Conservation (phyloP, 2,797 vertebrate species). For the Sebastes iracundus region DNA sequence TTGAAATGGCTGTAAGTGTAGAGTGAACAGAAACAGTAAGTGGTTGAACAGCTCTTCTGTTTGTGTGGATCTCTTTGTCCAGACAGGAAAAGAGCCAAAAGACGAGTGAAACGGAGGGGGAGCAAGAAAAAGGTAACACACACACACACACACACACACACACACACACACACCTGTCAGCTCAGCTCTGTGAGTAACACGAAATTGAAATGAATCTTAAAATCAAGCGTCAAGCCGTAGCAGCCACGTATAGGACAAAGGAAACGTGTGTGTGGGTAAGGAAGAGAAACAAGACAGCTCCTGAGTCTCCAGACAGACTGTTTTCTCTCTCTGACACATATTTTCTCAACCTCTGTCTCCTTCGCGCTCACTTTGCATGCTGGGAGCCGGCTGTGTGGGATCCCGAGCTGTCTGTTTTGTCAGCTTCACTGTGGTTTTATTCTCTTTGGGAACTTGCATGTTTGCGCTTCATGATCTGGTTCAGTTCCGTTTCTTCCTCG, state of each 20-base stretch:
- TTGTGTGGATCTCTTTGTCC: slow-evolving; percentile 12
- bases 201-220: too few species aligned
- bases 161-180: not conserved
- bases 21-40: not conserved
- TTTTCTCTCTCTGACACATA: slow-evolving; percentile 34
- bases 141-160: not conserved
- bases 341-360: slow-evolving; percentile 26
- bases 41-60: not conserved
- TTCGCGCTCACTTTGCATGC: slow-evolving; percentile 21
- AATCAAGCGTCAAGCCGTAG: too few species aligned
- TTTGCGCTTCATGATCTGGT: slow-evolving; percentile 5
- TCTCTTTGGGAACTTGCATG: slow-evolving; percentile 15
- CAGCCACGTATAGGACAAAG: not conserved
- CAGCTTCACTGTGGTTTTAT: slow-evolving; percentile 23
- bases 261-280: not conserved
- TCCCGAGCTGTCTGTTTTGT: slow-evolving; percentile 8
- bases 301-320: slow-evolving; percentile 24
- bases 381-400: not conserved
- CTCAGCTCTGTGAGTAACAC: too few species aligned
- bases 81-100: slow-evolving; percentile 52
- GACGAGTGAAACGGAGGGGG: slow-evolving; percentile 23
- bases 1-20: not conserved
- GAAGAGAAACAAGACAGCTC: not conserved
- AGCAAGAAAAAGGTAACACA: slow-evolving; percentile 54
- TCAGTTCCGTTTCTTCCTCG: not conserved